Evolutionary conservation across 2,113 vertebrate genomes (phyloP), one percentile per base, ranked within the genome.

Genomic region (Ophthalmolycus amberensis): DNA sequence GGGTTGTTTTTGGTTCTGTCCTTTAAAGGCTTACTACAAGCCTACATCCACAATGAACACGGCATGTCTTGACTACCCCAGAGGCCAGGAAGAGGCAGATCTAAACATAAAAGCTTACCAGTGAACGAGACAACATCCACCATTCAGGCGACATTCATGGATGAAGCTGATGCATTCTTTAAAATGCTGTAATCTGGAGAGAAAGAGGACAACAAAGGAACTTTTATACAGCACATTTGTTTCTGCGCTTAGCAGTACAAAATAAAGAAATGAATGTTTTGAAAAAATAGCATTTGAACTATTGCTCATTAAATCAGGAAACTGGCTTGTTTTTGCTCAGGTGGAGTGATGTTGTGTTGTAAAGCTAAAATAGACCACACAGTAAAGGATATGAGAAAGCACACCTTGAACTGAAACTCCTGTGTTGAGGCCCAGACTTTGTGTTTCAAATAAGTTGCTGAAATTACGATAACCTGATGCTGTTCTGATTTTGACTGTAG

Each of bases 161-260:
- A 98, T 97, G 84, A 98, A 98, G 75, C 83, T 81, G 90, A 98
- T 97, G 84, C 95, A 94, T 77, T 97, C 96, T 94, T 95, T 97
- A 50, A 98, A 98, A 93, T 97, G 95, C 73, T 97, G 96, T 69
- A 94, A 89, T 93, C 97, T 98, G 90, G 6, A 32, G 84, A 83
- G 50, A 38, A 62, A 84, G 68, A 44, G 77, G 54, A 7, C 42
- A 60, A 71, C 1, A 64, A 15, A 29, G 9, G 20, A 37, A 52
- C 65, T 12, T 10, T 52, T 52, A 38, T 3, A 64, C 1, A 25
- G 4, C 15, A 46, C 25, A 58, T 20, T 50, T n/a, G 46, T 18
- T 34, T 64, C 56, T 65, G 18, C 38, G 14, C 32, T 38, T 16
- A 44, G 10, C 6, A 44, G 22, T 15, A 18, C 11, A 6, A 34